phyloP scores from a whole-genome alignment of 2,888 invertebrate species.

The Schrankia costaestrigalis region DNA sequence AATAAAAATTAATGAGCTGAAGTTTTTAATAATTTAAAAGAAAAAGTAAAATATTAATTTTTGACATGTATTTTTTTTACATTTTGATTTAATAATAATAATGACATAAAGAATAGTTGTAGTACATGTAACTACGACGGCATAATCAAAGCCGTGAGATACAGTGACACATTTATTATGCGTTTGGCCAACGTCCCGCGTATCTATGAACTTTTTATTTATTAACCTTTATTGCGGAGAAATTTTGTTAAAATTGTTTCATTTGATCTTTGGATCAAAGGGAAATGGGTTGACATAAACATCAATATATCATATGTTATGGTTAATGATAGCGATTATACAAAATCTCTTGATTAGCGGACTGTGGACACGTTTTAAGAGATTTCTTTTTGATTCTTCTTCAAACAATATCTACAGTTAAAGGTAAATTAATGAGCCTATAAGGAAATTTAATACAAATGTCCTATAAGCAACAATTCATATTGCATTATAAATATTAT shows the following conservation, averaged over 20 bases:
- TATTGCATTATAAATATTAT: too few species aligned
- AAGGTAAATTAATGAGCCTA: too few species aligned
- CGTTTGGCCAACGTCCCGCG: constrained; percentile 30
- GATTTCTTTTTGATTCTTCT: too few species aligned
- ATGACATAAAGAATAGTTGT: constrained; percentile 31
- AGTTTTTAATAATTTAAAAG: too few species aligned
- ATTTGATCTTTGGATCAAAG: constrained; percentile 36
- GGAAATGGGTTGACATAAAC: constrained; percentile 32
- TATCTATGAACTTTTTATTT: constrained; percentile 27
- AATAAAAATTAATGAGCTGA: too few species aligned
- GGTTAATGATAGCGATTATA: constrained; percentile 16
- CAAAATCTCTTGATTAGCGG: constrained; percentile 17
- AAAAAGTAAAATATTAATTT: constrained; percentile 11
- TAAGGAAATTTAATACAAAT: too few species aligned
- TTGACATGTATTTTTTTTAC: constrained; percentile 17
- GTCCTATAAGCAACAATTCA: too few species aligned
- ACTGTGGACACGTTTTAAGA: constrained; percentile 21
- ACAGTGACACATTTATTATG: constrained; percentile 37
- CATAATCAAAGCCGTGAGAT: constrained; percentile 30
- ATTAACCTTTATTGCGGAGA: constrained; percentile 27
- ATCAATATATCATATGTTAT: constrained; percentile 20
- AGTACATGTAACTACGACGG: constrained; percentile 30
- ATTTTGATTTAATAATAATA: constrained; percentile 16
- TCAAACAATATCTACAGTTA: too few species aligned
- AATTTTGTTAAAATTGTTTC: constrained; percentile 33